Percentiles rank a stretch among this genome's conserved stretches.
These are phyloP conservation scores for Hypolimnas misippus DNA, from an alignment of 2,888 invertebrate species.

Conservation along the genomic window DNA sequence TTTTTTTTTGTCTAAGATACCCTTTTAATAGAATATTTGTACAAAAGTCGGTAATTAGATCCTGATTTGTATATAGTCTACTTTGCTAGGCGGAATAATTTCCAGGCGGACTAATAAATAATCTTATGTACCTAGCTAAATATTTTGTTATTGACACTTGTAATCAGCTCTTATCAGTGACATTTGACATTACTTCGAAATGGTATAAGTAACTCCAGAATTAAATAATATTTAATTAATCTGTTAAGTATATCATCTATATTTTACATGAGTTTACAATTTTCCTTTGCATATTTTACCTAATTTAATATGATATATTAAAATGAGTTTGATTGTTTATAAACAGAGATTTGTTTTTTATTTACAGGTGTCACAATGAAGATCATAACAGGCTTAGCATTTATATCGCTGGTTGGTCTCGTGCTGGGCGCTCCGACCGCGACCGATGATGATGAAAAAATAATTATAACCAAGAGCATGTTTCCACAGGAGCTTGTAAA, in stretches of 20 bases:
- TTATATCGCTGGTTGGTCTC: conserved; percentile 43
- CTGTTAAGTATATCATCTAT: no score
- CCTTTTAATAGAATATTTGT: no score
- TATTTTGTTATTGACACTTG: neutral
- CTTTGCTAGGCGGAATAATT: no score
- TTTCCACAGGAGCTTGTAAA: conserved; percentile 33
- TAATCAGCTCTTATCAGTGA: neutral
- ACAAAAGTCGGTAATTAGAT: no score
- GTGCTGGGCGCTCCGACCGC: conserved; percentile 41
- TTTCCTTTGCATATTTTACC: no score
- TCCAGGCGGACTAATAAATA: neutral
- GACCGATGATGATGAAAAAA: conserved; percentile 30
- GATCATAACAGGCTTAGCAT: conserved; percentile 34
- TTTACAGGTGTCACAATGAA: conserved; percentile 40
- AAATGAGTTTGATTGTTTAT: no score
- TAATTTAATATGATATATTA: no score
- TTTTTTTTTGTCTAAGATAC: no score
- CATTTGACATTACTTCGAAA: neutral
- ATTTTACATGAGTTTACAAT: no score
- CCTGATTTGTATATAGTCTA: no score
- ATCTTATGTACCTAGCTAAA: neutral
- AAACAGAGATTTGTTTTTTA: no score
- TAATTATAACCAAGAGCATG: conserved; percentile 35
- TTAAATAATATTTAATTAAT: no score
- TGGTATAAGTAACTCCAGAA: neutral